Evolutionary conservation across 2,113 vertebrate species (phyloP).

Genomic region (Mionectes macconnelli): DNA sequence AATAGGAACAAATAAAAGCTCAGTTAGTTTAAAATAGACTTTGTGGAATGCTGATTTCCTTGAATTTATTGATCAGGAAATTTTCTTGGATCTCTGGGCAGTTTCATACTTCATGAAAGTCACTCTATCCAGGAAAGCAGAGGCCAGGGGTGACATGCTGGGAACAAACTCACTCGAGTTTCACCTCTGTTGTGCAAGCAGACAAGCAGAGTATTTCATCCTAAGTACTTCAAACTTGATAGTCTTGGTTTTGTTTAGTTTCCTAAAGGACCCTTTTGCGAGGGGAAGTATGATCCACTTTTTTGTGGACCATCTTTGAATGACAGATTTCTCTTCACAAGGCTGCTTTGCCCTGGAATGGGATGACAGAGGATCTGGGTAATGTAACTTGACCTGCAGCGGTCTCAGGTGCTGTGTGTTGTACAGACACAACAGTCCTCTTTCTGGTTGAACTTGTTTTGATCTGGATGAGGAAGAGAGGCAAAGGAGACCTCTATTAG

Average conservation of each 20-base stretch:
- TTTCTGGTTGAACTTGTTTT: neutral
- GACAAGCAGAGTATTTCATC: neutral
- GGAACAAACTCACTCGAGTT: rapidly evolving
- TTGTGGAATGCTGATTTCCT: neutral
- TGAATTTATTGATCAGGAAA: neutral
- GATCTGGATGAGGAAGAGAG: neutral
- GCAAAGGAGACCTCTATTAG: neutral
- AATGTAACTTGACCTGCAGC: rapidly evolving
- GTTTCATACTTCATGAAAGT: neutral
- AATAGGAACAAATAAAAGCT: neutral
- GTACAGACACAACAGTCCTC: neutral
- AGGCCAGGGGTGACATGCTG: rapidly evolving
- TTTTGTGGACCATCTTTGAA: neutral
- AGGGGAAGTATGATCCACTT: neutral
- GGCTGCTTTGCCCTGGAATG: neutral
- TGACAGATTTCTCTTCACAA: rapidly evolving
- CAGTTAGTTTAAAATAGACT: neutral
- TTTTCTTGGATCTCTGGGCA: neutral
- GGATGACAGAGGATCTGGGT: neutral
- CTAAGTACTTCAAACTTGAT: neutral
- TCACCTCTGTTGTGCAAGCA: neutral
- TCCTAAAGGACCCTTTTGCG: neutral
- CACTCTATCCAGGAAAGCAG: rapidly evolving
- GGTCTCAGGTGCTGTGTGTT: neutral
- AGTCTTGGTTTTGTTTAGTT: neutral